Conservation (phyloP, 1,140 invertebrate species). For the Charaxes varanes region DNA sequence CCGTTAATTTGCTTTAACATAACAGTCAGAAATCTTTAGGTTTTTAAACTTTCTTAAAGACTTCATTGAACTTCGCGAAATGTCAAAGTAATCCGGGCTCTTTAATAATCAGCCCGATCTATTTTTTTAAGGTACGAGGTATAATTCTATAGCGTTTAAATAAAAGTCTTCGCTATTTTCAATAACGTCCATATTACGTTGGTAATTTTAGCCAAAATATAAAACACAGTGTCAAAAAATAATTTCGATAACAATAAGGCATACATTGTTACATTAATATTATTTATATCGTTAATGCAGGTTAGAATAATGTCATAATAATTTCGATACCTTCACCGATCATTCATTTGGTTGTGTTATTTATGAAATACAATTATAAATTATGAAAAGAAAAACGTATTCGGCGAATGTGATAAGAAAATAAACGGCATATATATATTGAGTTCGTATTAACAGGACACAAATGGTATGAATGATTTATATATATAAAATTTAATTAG, state of each 20-base stretch:
- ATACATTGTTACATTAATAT: conserved; percentile 19
- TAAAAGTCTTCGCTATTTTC: too few relatives aligned
- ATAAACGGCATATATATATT: too few relatives aligned
- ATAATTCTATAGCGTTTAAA: too few relatives aligned
- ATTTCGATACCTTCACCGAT: conserved; percentile 18
- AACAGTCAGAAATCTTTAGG: too few relatives aligned
- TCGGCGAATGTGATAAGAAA: conserved; percentile 17
- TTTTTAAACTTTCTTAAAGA: too few relatives aligned
- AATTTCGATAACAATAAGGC: conserved; percentile 23
- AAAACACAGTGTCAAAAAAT: conserved; percentile 25
- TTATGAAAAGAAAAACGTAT: conserved; percentile 9
- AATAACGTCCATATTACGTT: too few relatives aligned
- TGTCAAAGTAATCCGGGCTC: too few relatives aligned
- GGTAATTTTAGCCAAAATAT: too few relatives aligned
- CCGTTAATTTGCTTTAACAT: too few relatives aligned
- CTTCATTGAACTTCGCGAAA: too few relatives aligned
- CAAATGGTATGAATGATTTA: conserved; percentile 16
- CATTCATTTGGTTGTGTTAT: conserved; percentile 6
- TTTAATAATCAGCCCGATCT: too few relatives aligned
- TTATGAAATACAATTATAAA: conserved; percentile 1
- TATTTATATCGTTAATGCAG: conserved; percentile 20
- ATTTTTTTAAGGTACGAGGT: too few relatives aligned
- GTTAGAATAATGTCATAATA: conserved; percentile 12
- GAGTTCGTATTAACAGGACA: conserved; percentile 1
- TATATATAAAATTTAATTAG: conserved; percentile 1